Base-by-base conservation (phyloP, 2,888 invertebrate genomes). In the Pollenia amentaria region DNA sequence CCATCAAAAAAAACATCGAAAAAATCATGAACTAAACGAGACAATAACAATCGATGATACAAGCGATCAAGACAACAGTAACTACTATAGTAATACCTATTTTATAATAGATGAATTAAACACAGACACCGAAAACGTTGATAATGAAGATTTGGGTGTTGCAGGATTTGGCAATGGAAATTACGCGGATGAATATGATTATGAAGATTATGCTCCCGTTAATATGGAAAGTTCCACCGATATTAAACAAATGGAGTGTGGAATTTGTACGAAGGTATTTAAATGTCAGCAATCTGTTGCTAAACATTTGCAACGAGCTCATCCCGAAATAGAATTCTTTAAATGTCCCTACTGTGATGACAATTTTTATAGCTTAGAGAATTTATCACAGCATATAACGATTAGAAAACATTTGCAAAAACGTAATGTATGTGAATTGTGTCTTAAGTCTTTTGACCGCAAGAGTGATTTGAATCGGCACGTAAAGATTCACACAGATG, bases 21-120 rank as follows among this genome's bases (percentile, higher is more conserved):
- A 42, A 44, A 62, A 46, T 46, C 65, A 73, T 48, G 72, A 80
- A 12, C 12, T 21, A 18, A 46, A 29, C 18, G 72, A 72, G 1
- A 21, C 42, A 7, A 65, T 73, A 18, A 65, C 21, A 55, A 0
- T 73, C 7, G 64, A 72, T 44, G 72, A 80, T 55, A 10, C 46
- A 53, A 55, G 18, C 40, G 38, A 65, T 0, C 29, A 64, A 18
- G 18, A 38, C 18, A 40, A 38, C 6, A 12, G 1, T 21, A 72
- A 72, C 53, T 53, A 42, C 29, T 21, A 64, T 14, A 73, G 51
- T 18, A 65, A 46, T 18, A 82, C 76, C n/a, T 82, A 76, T 46
- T 82, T 82, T 53, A 82, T 82, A 53, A 82, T 82, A 62, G 76
- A 82, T 69, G 82, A 82, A 70, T 76, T 82, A 16, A 76, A 76